phyloP scores from a whole-genome alignment of 1,140 invertebrate species.

The Octopus sinensis region DNA sequence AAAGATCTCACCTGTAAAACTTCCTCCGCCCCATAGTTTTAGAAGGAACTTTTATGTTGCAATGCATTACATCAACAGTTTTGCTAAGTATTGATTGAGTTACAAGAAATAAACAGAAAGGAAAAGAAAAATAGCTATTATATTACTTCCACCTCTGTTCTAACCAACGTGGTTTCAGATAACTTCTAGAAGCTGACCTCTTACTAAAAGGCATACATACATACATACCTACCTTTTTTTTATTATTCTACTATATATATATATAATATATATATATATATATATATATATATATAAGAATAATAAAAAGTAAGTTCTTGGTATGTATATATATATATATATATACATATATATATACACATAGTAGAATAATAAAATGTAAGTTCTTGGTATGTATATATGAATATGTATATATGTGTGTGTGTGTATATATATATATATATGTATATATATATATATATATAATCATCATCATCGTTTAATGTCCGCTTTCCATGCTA shows the following conservation, averaged over 20 bases:
- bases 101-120: too few relatives aligned
- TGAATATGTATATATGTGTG: neutral
- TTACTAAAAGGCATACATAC: neutral
- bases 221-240: neutral
- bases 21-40: too few relatives aligned
- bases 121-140: too few relatives aligned
- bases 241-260: neutral
- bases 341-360: neutral
- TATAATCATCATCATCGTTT: neutral
- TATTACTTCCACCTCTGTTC: too few relatives aligned
- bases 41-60: too few relatives aligned
- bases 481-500: too few relatives aligned
- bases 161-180: too few relatives aligned
- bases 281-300: neutral
- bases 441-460: neutral
- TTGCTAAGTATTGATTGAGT: too few relatives aligned
- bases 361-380: neutral
- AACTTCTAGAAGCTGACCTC: too few relatives aligned
- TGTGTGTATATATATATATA: neutral
- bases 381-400: neutral
- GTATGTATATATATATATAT: neutral
- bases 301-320: neutral
- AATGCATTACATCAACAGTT: too few relatives aligned
- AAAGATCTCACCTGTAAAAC: too few relatives aligned
- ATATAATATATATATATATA: neutral